These are phyloP conservation scores for Geotrupes spiniger DNA, from an alignment of 2,888 invertebrate genomes.

Conservation along the genomic window DNA sequence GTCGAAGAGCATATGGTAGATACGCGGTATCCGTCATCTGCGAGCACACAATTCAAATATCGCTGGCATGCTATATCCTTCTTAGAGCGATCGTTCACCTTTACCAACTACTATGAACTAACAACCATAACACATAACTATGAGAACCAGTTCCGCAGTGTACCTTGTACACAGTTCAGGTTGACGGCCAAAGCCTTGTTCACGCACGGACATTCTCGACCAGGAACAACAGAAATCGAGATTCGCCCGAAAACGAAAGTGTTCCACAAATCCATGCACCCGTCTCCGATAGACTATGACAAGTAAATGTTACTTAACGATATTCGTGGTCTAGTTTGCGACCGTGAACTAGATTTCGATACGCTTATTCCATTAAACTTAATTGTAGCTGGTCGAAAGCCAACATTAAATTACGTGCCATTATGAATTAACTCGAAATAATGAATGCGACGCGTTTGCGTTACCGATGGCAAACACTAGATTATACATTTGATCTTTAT, in stretches of 20 bases:
- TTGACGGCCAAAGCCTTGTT: conserved; percentile 35
- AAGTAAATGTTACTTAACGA: neutral
- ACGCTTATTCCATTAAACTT: no score
- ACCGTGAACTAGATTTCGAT: neutral
- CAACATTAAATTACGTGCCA: no score
- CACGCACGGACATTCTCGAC: conserved; percentile 26
- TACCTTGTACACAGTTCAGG: conserved; percentile 31
- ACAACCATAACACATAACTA: conserved; percentile 25
- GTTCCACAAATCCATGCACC: conserved; percentile 24
- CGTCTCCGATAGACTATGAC: neutral
- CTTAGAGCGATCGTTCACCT: conserved; percentile 22
- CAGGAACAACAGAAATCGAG: conserved; percentile 16
- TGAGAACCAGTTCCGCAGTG: conserved; percentile 32
- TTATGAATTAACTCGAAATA: no score
- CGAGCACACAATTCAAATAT: conserved; percentile 2
- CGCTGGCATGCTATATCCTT: conserved; percentile 5
- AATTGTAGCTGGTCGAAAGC: no score
- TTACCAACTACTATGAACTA: conserved; percentile 20
- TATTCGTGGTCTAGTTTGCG: conserved; percentile 3
- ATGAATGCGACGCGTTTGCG: no score
- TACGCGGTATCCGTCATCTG: conserved; percentile 1
- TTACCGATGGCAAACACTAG: no score
- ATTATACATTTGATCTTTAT: no score
- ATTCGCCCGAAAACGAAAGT: conserved; percentile 24
- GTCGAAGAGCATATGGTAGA: conserved; percentile 6